Conservation (phyloP, 2,113 vertebrate species). For the Proteles cristata region DNA sequence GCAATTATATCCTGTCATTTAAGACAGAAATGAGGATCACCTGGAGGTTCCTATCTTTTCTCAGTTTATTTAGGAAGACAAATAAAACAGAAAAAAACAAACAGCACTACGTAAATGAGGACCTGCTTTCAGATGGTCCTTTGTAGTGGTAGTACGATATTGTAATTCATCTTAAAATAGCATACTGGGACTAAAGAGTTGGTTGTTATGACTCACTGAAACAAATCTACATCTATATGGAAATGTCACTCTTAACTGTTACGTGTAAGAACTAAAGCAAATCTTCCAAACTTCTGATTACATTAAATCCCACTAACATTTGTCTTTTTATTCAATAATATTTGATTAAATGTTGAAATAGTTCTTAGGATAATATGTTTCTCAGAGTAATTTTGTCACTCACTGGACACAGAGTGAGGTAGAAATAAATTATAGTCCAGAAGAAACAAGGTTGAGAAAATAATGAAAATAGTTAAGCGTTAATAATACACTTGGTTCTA, state of each 20-base stretch:
- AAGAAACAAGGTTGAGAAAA: not conserved
- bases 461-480: not conserved
- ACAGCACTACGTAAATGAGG: not conserved
- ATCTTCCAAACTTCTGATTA: not conserved
- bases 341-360: not conserved
- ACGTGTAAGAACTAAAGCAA: not conserved
- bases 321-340: not conserved
- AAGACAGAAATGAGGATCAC: constrained; percentile 44
- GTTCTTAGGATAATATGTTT: not conserved
- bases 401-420: fast-evolving
- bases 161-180: constrained; percentile 22
- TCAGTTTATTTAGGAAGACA: constrained; percentile 45
- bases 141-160: not conserved
- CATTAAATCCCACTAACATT: not conserved
- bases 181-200: not conserved
- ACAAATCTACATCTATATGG: not conserved
- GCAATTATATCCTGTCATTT: constrained; percentile 63
- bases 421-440: not conserved
- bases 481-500: not conserved
- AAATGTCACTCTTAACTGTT: not conserved
- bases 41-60: constrained; percentile 33
- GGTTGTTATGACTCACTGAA: not conserved
- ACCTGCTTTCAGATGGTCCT: not conserved
- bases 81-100: constrained; percentile 17
- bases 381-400: not conserved